Evolutionary conservation across 2,113 vertebrate genomes (phyloP), one percentile per base, ranked within the genome.

Genomic region (Poicephalus gulielmi): DNA sequence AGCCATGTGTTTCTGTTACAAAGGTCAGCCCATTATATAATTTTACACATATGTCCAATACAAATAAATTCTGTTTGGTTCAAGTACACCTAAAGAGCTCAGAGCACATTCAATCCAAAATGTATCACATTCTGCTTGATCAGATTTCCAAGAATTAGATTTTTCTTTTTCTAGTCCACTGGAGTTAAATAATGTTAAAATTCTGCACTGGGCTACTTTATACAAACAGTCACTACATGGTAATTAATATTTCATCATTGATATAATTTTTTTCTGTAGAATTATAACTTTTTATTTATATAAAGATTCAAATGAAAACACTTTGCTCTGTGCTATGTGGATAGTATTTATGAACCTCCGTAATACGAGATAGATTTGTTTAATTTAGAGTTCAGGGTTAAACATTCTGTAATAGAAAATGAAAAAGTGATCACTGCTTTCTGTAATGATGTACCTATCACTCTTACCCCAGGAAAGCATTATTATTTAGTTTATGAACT

Each of bases 11-110:
- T 96, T 89, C 86, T 91, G 66, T 75, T 89, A 63, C 88, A 89
- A 94, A 95, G 92, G 92, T 92, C 88, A 96, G n/a, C 44, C 81
- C 31, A 39, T 95, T 94, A 79, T 67, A 83, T 94, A 92, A 96
- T 96, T 88, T 94, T 92, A 78, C 62, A 95, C 81, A 24, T 88
- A 77, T 52, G 83, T 88, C 76, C 64, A 88, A 78, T 71, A 75
- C 79, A 93, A 95, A 96, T 93, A 76, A 88, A 71, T 83, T 86
- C 85, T 78, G 35, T 88, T 93, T 93, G 80, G 64, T 76, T 95
- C 69, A 93, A 86, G 24, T 82, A 33, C 43, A 68, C 57, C 55
- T 64, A 66, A 93, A 90, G 73, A 57, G 33, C 43, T 43, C 69
- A 71, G 52, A 90, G 64, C 35, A 86, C 44, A 84, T 93, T 88